Base-by-base conservation (phyloP, 2,113 vertebrate species). In the Oryzias javanicus region DNA sequence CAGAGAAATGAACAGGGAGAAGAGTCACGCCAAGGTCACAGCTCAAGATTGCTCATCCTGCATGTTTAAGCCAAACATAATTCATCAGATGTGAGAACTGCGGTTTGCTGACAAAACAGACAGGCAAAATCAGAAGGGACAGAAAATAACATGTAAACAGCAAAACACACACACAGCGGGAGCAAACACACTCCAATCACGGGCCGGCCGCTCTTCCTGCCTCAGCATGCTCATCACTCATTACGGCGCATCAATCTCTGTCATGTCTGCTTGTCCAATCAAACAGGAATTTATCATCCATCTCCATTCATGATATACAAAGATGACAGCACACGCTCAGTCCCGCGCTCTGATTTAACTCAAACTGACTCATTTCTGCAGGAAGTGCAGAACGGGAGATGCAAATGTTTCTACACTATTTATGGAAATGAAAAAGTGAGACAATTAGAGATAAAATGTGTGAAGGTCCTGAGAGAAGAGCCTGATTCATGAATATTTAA, bases 1-100 rank as follows among this genome's bases (percentile, higher is more conserved):
- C 42, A 8, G 75, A 78, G 63, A 62, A 67, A 75, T 60, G 70
- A 70, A 65, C 14, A 5, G 41, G 56, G 45, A 62, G 54, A 48
- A 20, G 55, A 60, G 56, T 65, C 59, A 40, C 57, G 27, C 27
- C 80, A 82, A 84, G 75, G 80, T 76, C 76, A 72, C 35, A 12
- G 17, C 24, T 63, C 55, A 44, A 62, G 49, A 76, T 55, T 0
- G 52, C 66, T 61, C 51, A 61, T 55, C 64, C 61, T 71, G 68
- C 65, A 64, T 72, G 53, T 76, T 45, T 24, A 42, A 75, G 55
- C 40, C 63, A 58, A 73, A 79, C 42, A 46, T 66, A 56, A 83
- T 70, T 59, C 46, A 63, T 79, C 70, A 75, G 52, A 15, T 46
- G 27, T 6, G 6, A 12, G 69, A 44, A 29, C 53, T 7, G 4